Conservation (phyloP, 1,140 invertebrate species). For the Teleopsis dalmanni region DNA sequence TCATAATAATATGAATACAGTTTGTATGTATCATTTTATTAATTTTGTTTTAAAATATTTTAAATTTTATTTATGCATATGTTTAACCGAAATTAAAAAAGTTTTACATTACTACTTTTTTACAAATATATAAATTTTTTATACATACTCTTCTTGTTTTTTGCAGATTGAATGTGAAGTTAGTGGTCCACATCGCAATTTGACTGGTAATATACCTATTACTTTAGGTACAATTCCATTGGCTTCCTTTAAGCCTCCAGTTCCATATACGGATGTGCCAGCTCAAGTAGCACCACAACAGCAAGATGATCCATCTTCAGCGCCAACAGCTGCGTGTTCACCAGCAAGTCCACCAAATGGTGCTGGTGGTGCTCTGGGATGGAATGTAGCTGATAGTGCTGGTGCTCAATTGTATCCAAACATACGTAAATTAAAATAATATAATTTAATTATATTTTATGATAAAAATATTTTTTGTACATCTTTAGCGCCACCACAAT, state of each 20-base stretch:
- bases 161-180: constrained; percentile 46
- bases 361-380: constrained; percentile 34
- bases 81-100: neutral
- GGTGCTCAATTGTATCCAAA: constrained; percentile 46
- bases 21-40: neutral
- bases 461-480: constrained; percentile 1
- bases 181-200: constrained; percentile 51
- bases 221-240: constrained; percentile 59
- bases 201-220: constrained; percentile 49
- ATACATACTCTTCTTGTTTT: no score
- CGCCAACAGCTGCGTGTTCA: constrained; percentile 35
- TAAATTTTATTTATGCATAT: neutral
- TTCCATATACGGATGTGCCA: constrained; percentile 34
- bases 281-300: constrained; percentile 14
- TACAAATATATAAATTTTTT: neutral
- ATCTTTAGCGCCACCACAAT: constrained; percentile 47
- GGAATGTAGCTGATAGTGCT: constrained; percentile 40
- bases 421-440: constrained; percentile 43
- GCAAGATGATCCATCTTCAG: constrained; percentile 26
- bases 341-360: constrained; percentile 39
- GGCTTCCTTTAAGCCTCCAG: constrained; percentile 44
- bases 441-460: neutral
- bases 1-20: no score
- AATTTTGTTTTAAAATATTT: neutral
- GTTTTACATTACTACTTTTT: neutral